Evolutionary conservation across 2,113 vertebrate species (phyloP), one percentile per base, ranked within the genome.

Genomic region (Arvicanthis niloticus): DNA sequence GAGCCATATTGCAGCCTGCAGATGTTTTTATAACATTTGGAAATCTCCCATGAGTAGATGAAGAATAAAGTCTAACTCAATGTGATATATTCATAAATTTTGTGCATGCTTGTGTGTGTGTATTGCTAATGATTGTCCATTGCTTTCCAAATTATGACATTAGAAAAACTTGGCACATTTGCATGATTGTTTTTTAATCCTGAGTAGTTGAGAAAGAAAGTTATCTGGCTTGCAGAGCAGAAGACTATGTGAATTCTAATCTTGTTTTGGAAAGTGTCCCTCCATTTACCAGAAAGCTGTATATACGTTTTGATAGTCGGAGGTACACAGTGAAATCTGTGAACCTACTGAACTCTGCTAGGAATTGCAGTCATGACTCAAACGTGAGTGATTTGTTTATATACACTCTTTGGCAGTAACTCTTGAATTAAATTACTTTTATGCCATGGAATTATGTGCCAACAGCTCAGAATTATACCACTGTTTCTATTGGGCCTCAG

Each of bases 121-220:
- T 67, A 22, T 48, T 67, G 40, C 86, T 72, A 82, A n/a, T 60
- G 5, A 81, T 86, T 78, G 7, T 60, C 94, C 51, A 48, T 78
- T 95, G 78, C 86, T 89, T 96, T 73, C 42, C 15, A 96, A 95
- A 80, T 76, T 56, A 85, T 45, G 80, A 12, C 22, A 31, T 76
- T 95, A 91, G 75, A 94, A 93, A 97, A 93, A 80, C 53, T 72
- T 94, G 4, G 37, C 31, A 91, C 48, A 91, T 96, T 82, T 92
- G 15, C 17, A 62, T 34, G n/a, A 11, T 75, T 72, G 42, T 16
- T 77, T 31, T 60, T 62, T 78, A 96, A 94, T 89, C 45, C 60
- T 45, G 45, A 45, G 45, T 45, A 45, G 45, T 45, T 45, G 53
- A 77, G 22, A 96, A 89, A 77, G 19, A 96, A 89, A 89, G 81